Base-by-base conservation (phyloP, 2,888 invertebrate species). In the Lysandra bellargus region DNA sequence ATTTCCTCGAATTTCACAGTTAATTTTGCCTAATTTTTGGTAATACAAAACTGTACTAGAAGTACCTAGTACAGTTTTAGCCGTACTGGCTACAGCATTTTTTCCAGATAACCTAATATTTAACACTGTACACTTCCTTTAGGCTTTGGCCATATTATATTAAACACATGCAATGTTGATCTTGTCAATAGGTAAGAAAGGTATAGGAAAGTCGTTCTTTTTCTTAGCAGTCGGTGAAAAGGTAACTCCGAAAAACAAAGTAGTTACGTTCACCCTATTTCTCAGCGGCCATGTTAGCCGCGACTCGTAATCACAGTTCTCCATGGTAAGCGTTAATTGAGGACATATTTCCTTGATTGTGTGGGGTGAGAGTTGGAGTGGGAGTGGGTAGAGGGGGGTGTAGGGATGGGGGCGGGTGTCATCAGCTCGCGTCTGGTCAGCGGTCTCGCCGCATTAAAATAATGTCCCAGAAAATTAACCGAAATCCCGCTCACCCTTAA, bases 271-370 rank as follows among this genome's bases (percentile, higher is more conserved):
- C 76, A 57, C 57, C 53, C 33, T 23, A 57, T 75, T 75, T 75
- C 76, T 33, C 49, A 53, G 53, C 49, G 44, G 4, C 17, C 30
- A 30, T 30, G 53, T 33, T 33, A 37, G 49, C 44, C 14, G 57
- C 30, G 75, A 23, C 12, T 53, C 75, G 53, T 53, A 75, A 75
- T 76, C 76, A 53, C 49, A 7, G 74, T 74, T 44, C 23, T 44
- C 74, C 74, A 44, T 44, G 40, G 74, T 74, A 74, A 74, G 74
- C 74, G 74, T 74, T 74, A 74, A 74, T 74, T 74, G 74, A 44
- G 74, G 74, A 74, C 74, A 74, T 74, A 74, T 74, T 74, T 74
- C 74, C 74, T 74, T 74, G 74, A 74, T 74, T 74, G 74, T 74
- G 74, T 74, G 74, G 74, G 44, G 44, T 40, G 7, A 6, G 14